Evolutionary conservation across 2,113 vertebrate genomes (phyloP).

Genomic region (Malurus cyaneus): DNA sequence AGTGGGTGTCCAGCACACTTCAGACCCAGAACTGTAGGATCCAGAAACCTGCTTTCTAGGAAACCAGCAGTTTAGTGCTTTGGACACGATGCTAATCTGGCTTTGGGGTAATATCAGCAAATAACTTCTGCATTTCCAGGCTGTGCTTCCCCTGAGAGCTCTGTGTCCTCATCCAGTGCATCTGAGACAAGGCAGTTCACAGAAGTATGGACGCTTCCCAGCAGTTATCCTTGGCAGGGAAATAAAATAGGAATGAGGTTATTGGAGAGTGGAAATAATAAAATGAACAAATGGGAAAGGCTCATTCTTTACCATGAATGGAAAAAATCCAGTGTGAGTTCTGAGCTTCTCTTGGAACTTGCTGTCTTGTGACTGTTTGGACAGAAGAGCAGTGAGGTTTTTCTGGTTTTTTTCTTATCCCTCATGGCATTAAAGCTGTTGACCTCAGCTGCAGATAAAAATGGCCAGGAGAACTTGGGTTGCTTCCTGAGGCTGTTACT

Average conservation of each 20-base stretch:
- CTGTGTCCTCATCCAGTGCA: fast-evolving
- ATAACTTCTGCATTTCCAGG: not conserved
- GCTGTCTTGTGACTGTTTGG: not conserved
- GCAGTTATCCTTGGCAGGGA: not conserved
- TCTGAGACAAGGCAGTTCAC: not conserved
- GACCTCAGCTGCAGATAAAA: not conserved
- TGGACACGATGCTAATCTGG: not conserved
- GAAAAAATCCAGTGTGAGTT: not conserved
- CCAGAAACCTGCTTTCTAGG: not conserved
- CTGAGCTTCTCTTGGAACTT: not conserved
- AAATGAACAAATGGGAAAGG: not conserved
- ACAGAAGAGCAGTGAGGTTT: not conserved
- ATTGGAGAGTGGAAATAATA: not conserved
- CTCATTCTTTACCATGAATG: fast-evolving
- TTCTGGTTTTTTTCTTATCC: not conserved
- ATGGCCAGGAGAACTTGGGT: not conserved
- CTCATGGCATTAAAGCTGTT: not conserved
- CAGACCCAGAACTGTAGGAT: not conserved
- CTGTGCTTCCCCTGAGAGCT: not conserved
- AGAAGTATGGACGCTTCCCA: not conserved
- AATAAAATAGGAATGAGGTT: not conserved
- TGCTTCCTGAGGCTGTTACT: not conserved
- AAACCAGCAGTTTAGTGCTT: not conserved
- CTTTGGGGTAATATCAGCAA: fast-evolving
- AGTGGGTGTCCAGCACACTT: not conserved